These are phyloP conservation scores for Silurus aristotelis DNA, from an alignment of 2,797 vertebrate genomes.

Conservation along the genomic window DNA sequence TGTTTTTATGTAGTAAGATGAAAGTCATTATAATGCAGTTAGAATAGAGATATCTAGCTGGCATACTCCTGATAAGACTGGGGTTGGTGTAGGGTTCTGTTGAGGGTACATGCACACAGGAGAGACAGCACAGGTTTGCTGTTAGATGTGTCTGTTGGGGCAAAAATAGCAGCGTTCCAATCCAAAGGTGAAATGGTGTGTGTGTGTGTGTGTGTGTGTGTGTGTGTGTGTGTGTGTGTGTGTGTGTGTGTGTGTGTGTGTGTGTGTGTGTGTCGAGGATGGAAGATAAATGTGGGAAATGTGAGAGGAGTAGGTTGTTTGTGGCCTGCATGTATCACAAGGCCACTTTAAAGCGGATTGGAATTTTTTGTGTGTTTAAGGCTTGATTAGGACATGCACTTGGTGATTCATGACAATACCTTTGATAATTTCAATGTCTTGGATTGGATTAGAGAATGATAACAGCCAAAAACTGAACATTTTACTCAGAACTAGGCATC, in stretches of 20 bases:
- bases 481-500: background rate
- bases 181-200: conserved; percentile 8
- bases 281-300: conserved; percentile 14
- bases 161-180: background rate
- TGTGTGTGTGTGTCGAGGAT: background rate
- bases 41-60: background rate
- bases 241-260: too few relatives aligned
- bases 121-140: background rate
- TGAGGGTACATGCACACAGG: background rate
- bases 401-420: background rate
- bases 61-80: background rate
- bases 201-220: background rate
- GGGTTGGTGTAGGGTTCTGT: background rate
- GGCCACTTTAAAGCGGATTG: background rate
- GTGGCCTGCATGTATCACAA: background rate
- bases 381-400: background rate
- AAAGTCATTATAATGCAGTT: background rate
- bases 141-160: background rate
- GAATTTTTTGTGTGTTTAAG: background rate
- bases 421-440: background rate
- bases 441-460: background rate
- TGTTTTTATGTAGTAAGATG: background rate
- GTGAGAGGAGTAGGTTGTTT: background rate
- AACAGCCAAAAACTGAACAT: background rate
- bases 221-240: too few relatives aligned